phyloP scores from a whole-genome alignment of 2,888 invertebrate species.

The Drosophila koepferae region DNA sequence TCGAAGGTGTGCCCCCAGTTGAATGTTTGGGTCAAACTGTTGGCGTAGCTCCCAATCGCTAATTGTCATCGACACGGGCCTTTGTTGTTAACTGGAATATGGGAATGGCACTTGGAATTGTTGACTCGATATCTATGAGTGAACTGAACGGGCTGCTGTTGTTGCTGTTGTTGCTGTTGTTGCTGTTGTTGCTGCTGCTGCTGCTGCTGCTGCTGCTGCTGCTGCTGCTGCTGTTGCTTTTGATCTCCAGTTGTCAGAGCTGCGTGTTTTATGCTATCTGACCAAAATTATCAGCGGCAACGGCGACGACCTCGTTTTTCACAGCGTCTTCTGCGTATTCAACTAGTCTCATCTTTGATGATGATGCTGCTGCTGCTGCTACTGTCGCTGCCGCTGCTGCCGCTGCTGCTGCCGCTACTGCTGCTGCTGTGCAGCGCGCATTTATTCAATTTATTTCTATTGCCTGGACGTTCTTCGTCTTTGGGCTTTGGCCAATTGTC shows the following conservation, averaged over 20 bases:
- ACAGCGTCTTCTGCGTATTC: conserved; percentile 33
- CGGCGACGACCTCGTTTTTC: conserved; percentile 68
- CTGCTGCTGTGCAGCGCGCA: conserved; percentile 64
- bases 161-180: conserved; percentile 27
- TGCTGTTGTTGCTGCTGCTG: conserved; percentile 26
- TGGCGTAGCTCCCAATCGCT: conserved; percentile 65
- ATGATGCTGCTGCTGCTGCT: conserved; percentile 10
- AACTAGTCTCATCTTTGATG: conserved; percentile 26
- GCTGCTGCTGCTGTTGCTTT: conserved; percentile 33
- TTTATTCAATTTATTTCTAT: conserved; percentile 80
- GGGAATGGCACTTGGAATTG: conserved; percentile 59
- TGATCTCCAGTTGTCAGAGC: conserved; percentile 60
- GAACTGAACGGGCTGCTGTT: conserved; percentile 29
- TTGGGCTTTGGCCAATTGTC: conserved; percentile 79
- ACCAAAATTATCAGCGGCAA: conserved; percentile 71
- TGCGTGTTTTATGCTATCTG: conserved; percentile 68
- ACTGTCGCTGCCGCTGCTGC: conserved; percentile 15
- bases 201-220: conserved; percentile 22
- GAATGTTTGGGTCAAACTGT: conserved; percentile 49
- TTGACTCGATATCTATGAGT: conserved; percentile 6
- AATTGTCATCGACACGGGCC: conserved; percentile 78
- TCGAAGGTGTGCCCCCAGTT: conserved; percentile 48
- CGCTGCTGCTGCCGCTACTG: conserved; percentile 28
- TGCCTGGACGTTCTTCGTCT: conserved; percentile 56
- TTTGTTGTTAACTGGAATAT: conserved; percentile 64